A percentile compares a stretch with the other conserved stretches of the same genome.
Conservation (phyloP, 2,888 invertebrate species). For the Orthosia incerta region DNA sequence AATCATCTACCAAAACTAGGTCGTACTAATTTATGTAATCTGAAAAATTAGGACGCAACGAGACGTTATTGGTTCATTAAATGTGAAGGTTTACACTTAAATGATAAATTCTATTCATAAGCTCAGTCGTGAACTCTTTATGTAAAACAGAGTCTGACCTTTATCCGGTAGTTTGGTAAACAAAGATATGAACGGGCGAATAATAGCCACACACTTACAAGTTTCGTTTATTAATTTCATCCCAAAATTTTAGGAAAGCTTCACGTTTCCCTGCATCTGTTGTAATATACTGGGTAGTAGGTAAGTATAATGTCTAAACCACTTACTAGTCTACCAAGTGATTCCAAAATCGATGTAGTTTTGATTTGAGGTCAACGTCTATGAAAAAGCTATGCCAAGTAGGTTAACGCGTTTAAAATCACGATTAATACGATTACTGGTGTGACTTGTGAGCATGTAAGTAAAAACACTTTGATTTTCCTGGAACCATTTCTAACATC, state of each 20-base stretch:
- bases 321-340: conserved; percentile 15
- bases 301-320: not conserved
- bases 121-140: conserved; percentile 32
- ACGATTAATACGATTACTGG: conserved; percentile 48
- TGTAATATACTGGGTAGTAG: not conserved
- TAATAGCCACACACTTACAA: conserved; percentile 4
- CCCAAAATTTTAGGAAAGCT: not conserved
- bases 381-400: conserved; percentile 62
- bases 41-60: conserved; percentile 47
- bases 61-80: conserved; percentile 38
- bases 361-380: conserved; percentile 60
- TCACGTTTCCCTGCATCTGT: not conserved
- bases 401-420: conserved; percentile 61
- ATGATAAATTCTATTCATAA: conserved; percentile 29
- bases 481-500: conserved; percentile 29
- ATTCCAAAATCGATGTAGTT: conserved; percentile 42
- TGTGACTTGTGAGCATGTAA: conserved; percentile 14
- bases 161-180: conserved; percentile 35
- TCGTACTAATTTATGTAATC: conserved; percentile 64
- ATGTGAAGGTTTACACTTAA: conserved; percentile 44
- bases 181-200: conserved; percentile 37
- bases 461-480: conserved; percentile 51
- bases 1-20: conserved; percentile 76
- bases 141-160: conserved; percentile 30
- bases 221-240: conserved; percentile 1